These are phyloP conservation scores for Actinernus sp. DNA, from an alignment of 92 coral and sea anemone species.

Conservation along the genomic window DNA sequence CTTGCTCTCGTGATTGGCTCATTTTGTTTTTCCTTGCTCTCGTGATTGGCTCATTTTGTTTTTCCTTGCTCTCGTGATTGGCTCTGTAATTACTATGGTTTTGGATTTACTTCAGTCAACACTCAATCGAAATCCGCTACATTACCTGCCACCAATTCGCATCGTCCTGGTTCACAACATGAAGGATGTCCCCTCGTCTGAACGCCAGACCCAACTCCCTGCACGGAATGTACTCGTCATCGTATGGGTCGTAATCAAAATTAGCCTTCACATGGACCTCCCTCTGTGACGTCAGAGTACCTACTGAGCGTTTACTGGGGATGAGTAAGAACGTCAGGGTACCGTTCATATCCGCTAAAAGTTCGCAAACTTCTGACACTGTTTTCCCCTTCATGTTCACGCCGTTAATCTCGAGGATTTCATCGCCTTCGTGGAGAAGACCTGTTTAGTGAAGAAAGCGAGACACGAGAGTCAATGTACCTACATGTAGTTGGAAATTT, in stretches of 20 bases:
- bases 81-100: too few species aligned
- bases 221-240: conserved; percentile 95
- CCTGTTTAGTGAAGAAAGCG: too few species aligned
- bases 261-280: conserved; percentile 93
- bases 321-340: conserved; percentile 89
- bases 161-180: conserved; percentile 98
- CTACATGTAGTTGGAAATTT: too few species aligned
- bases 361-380: conserved; percentile 95
- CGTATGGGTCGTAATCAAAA: conserved; percentile 93
- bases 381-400: conserved; percentile 91
- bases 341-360: conserved; percentile 97
- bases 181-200: conserved; percentile 91
- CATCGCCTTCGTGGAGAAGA: conserved; percentile 97
- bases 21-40: too few species aligned
- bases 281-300: conserved; percentile 69
- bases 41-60: too few species aligned
- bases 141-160: conserved; percentile 99
- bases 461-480: too few species aligned
- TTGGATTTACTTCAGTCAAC: too few species aligned
- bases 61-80: too few species aligned
- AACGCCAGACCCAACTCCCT: conserved; percentile 95
- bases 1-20: too few species aligned
- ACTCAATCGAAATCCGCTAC: too few species aligned
- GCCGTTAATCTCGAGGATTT: conserved; percentile 96
- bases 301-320: conserved; percentile 81